Evolutionary conservation across 1,140 invertebrate species (phyloP), one percentile per base, ranked within the genome.

Genomic region (Tribolium castaneum): DNA sequence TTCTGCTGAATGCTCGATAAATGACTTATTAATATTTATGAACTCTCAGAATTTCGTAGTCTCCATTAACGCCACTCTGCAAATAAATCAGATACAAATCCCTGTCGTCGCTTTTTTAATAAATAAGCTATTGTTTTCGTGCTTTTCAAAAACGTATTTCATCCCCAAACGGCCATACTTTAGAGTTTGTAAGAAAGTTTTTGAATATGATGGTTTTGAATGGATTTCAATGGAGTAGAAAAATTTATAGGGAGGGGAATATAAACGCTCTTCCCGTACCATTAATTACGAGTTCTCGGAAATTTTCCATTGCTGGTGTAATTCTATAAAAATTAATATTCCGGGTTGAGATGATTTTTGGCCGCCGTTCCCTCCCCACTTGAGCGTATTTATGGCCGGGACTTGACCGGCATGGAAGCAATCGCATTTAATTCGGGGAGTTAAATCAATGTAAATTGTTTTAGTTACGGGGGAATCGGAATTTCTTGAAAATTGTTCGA

Each of bases 381-480:
- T 73, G 52, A 54, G 71, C 30, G 56, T 77, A 77, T 77, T 77
- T 77, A 77, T 77, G 39, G 51, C 62, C 51, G 51, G 71, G 66
- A 77, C 76, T 77, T 77, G 76, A 77, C 76, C 76, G 76, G 76
- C 66, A 77, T 77, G 45, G 76, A 59, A 72, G 51, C 70, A 77
- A 77, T 77, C 66, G 76, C 50, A 77, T 77, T 78, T 78, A 78
- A 78, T 78, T 78, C 49, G 52, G 70, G 71, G 77, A 74, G 54
- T 74, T 78, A 74, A 78, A 78, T 78, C 71, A 78, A 78, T 74
- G 77, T 78, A 78, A 78, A 78, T 78, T 74, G 77, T 74, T 78
- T 74, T 66, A 78, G 52, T 74, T 74, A 50, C 56, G 16, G 52
- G 59, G 45, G 70, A 77, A 71, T 77, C 76, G 76, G 70, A 77